Base-by-base conservation (phyloP, 2,888 invertebrate species). In the Ctena decussata region DNA sequence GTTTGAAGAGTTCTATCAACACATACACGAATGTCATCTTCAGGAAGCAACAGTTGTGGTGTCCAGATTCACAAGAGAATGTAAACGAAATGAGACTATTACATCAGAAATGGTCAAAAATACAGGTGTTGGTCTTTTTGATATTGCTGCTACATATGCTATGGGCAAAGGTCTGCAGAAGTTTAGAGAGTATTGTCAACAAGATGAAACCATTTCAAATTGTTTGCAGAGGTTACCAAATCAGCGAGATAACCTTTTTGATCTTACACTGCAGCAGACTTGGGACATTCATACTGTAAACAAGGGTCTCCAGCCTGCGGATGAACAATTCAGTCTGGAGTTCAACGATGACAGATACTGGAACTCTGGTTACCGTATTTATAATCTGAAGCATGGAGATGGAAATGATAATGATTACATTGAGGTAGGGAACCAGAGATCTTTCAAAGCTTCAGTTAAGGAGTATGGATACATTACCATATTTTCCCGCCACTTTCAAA, bases 1-100 rank as follows among this genome's bases (percentile, higher is more conserved):
- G 96, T 96, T 95, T 82, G 95, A 96, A 21, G 96, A 96, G 80
- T 96, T 94, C 80, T 96, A 95, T 91, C 96, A 96, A 86, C 89
- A 90, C 5, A 89, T 93, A 12, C 91, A 91, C 77, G 57, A 89
- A 49, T 94, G 94, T 75, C 81, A 80, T 0, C 78, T 94, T n/a
- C 21, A 69, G 11, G 80, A 86, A 44, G 60, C 75, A 2, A 35
- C 60, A 12, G 82, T 74, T 69, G 27, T 78, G 8, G n/a, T 74
- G n/a, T 53, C 44, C 12, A 15, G 78, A 11, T 65, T 71, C 12
- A n/a, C 41, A 41, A 65, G 69, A 72, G 70, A 44, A 11, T 82
- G 82, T 46, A 65, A 24, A 27, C 24, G 41, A 15, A 74, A 57
- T 21, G 76, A 83, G 18, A 46, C 53, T 11, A 71, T 87, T 27